Base-by-base conservation (phyloP, 2,113 vertebrate species). In the Talpa occidentalis region DNA sequence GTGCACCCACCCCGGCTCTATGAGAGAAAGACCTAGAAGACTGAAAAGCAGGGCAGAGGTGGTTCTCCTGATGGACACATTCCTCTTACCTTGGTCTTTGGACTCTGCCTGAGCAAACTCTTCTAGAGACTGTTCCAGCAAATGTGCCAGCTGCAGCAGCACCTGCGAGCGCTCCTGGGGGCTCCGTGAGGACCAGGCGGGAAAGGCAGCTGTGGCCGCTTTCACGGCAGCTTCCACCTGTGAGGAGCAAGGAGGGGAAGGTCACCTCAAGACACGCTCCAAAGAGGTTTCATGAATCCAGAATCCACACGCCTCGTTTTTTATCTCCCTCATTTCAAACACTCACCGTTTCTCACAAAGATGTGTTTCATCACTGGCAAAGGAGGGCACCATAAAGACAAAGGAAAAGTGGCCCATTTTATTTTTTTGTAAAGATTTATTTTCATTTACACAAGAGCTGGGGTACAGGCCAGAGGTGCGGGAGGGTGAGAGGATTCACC, bases 21-120 rank as follows among this genome's bases (percentile, higher is more conserved):
- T 19, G 14, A 26, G 70, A 11, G 37, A 54, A 6, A 42, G 2
- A 24, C 11, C 22, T 6, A 32, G 44, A 52, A 54, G 66, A 47
- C 12, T 17, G 28, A 35, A 26, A 6, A 35, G 0, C 54, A 32
- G 4, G 4, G 21, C 32, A 3, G 12, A 32, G 62, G 32, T 0
- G 11, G 28, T 17, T 52, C 69, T 97, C n/a, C 96, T 37, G 17
- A 37, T 37, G 21, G 37, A 19, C 42, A 9, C 12, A 21, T 28
- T 10, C 35, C 35, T 62, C 70, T 97, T 96, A 99, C 99, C 99
- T 98, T 99, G 99, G 98, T 99, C 99, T 97, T 98, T 99, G 93
- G 99, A 99, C 90, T 99, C 99, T 0, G 99, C 99, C 97, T 98
- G 98, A 6, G 98, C 99, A 91, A 99, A 98, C 64, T 98, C 99